A percentile compares a stretch with the other conserved stretches of the same genome.
Conservation (phyloP, 2,888 invertebrate genomes). For the Teleogryllus oceanicus region DNA sequence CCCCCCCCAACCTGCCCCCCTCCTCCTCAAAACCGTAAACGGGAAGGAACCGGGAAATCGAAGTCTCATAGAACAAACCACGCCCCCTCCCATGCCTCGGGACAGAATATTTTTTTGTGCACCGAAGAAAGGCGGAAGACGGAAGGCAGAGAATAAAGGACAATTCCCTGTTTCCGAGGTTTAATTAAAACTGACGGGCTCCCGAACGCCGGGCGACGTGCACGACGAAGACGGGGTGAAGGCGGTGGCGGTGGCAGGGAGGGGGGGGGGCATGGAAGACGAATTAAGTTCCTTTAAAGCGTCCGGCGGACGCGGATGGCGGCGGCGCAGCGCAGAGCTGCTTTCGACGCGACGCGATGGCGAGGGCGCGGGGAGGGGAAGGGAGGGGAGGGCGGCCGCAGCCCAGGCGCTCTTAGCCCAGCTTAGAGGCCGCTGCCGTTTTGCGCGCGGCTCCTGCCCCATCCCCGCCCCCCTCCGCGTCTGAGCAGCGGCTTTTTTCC, state of each 20-base stretch:
- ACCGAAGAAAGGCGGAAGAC: not conserved
- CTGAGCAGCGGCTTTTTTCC: too few species aligned
- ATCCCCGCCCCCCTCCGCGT: too few species aligned
- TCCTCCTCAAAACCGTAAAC: not conserved
- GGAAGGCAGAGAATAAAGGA: not conserved
- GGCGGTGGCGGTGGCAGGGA: not conserved
- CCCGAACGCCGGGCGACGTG: not conserved
- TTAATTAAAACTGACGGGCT: not conserved
- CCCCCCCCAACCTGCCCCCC: not conserved
- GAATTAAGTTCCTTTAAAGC: not conserved
- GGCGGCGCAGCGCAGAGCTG: too few species aligned
- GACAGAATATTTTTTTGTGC: not conserved
- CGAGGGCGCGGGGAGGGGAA: too few species aligned
- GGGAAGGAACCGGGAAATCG: not conserved
- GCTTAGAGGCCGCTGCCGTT: too few species aligned
- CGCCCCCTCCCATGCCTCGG: not conserved
- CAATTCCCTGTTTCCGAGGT: conserved; percentile 18
- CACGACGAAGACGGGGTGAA: not conserved
- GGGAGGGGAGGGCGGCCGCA: too few species aligned
- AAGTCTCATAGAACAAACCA: not conserved
- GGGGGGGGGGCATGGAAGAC: not conserved
- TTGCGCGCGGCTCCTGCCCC: too few species aligned
- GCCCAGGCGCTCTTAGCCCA: too few species aligned
- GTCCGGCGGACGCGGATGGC: too few species aligned
- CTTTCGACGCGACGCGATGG: too few species aligned